phyloP scores from a whole-genome alignment of 2,888 invertebrate species.

The Hipparchia sbordonii region DNA sequence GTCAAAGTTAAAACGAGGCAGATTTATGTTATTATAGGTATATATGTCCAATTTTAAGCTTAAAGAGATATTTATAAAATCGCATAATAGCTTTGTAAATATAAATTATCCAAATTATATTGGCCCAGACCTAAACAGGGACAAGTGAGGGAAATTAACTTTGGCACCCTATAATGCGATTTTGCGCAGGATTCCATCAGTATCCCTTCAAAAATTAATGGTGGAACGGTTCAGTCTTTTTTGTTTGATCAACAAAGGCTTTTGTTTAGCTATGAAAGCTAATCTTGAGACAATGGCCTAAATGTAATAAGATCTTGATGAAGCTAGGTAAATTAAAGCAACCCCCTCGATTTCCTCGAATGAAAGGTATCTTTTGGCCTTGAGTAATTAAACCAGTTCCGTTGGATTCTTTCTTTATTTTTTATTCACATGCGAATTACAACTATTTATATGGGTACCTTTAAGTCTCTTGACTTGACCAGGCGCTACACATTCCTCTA shows the following conservation, averaged over 20 bases:
- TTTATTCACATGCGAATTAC: no score
- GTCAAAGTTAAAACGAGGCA: no score
- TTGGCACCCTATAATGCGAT: neutral
- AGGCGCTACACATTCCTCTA: no score
- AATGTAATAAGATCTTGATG: slow-evolving; percentile 20
- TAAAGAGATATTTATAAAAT: neutral
- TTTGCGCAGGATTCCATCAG: neutral
- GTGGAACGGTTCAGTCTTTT: neutral
- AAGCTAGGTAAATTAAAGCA: slow-evolving; percentile 16
- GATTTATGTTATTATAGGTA: no score
- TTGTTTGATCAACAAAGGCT: neutral
- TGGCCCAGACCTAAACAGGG: neutral
- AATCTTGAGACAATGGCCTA: slow-evolving; percentile 2
- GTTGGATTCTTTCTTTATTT: neutral
- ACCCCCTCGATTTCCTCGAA: slow-evolving; percentile 9
- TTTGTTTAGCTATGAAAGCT: neutral
- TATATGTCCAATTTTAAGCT: neutral
- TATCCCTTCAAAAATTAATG: neutral
- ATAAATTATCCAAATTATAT: no score
- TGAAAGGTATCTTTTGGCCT: slow-evolving; percentile 8
- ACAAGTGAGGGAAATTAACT: neutral
- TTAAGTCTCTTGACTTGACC: no score
- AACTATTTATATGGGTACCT: no score
- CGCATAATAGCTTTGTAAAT: neutral
- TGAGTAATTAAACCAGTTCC: slow-evolving; percentile 17